These are phyloP conservation scores for Vidua chalybeata DNA, from an alignment of 2,113 vertebrate genomes.

Conservation along the genomic window DNA sequence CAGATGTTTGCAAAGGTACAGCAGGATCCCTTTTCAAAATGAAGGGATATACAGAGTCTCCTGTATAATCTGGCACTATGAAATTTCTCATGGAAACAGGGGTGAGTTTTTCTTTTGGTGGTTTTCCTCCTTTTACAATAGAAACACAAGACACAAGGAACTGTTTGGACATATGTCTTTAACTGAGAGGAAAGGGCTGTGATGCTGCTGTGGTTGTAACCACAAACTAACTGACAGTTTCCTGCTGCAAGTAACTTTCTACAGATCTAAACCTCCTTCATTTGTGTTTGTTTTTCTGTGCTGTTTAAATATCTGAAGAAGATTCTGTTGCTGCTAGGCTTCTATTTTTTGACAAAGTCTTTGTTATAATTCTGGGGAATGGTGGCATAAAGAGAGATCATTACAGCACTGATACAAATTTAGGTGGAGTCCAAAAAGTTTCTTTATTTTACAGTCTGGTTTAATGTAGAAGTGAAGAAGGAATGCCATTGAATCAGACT, in stretches of 20 bases:
- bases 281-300: not conserved
- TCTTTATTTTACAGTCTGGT: not conserved
- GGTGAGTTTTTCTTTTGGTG: not conserved
- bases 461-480: not conserved
- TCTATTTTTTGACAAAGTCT: not conserved
- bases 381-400: not conserved
- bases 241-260: constrained; percentile 40
- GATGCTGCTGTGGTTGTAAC: constrained; percentile 48
- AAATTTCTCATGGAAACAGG: not conserved
- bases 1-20: not conserved
- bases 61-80: not conserved
- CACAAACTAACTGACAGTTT: constrained; percentile 53
- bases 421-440: not conserved
- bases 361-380: not conserved
- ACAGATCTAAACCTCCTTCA: not conserved
- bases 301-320: not conserved
- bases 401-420: not conserved
- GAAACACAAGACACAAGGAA: not conserved
- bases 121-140: not conserved
- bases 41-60: not conserved
- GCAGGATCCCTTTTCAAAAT: not conserved
- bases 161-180: not conserved
- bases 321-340: not conserved
- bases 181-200: constrained; percentile 30
- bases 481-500: not conserved